These are phyloP conservation scores for Neelides sp. DNA, from an alignment of 1,140 invertebrate genomes.

Conservation along the genomic window DNA sequence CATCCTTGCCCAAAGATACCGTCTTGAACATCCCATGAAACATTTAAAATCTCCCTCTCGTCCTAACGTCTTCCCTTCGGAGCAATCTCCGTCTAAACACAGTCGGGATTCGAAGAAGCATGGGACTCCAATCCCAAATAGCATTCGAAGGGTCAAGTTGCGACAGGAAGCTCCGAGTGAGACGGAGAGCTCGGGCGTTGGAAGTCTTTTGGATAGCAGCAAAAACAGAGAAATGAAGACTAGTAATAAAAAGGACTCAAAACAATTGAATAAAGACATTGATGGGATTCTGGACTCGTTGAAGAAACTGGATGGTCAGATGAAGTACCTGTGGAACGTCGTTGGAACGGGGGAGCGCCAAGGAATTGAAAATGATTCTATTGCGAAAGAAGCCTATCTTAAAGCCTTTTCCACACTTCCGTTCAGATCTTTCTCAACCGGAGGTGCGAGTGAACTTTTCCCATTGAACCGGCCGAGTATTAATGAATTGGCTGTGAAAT, in stretches of 20 bases:
- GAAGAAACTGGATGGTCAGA: slow-evolving; percentile 20
- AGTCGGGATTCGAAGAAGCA: not conserved
- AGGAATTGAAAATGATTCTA: not conserved
- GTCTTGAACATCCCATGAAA: not conserved
- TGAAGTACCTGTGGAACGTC: slow-evolving; percentile 26
- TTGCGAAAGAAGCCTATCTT: not conserved
- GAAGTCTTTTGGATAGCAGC: slow-evolving; percentile 15
- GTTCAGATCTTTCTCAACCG: not conserved
- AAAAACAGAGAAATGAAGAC: not conserved
- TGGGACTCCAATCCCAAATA: not conserved
- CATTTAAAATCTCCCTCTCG: slow-evolving; percentile 4
- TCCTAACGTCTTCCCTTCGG: not conserved
- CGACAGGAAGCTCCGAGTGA: slow-evolving; percentile 14
- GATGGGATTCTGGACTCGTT: slow-evolving; percentile 20
- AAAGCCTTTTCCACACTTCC: not conserved
- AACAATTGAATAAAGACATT: slow-evolving; percentile 21
- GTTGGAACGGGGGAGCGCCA: slow-evolving; percentile 7
- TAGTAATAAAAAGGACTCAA: not conserved
- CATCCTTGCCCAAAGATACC: slow-evolving; percentile 18
- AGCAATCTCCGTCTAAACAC: not conserved
- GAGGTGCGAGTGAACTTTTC: too few species aligned
- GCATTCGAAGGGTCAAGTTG: not conserved
- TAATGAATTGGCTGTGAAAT: too few species aligned
- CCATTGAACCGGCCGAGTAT: too few species aligned
- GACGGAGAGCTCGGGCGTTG: slow-evolving; percentile 28